phyloP scores from a whole-genome alignment of 2,113 vertebrate genomes.

The Microtus ochrogaster region DNA sequence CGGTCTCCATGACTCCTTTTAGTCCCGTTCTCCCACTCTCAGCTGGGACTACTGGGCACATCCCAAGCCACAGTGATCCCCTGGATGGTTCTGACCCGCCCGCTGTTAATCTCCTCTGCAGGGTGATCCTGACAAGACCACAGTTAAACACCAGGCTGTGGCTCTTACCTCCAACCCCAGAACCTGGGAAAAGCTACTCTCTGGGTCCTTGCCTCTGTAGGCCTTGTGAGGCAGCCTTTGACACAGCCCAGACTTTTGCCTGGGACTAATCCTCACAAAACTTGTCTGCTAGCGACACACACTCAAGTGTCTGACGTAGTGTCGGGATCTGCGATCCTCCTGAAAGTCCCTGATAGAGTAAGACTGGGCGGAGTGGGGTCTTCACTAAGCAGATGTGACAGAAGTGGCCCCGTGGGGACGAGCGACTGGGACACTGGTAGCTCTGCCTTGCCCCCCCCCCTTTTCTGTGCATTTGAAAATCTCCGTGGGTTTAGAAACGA shows the following conservation, averaged over 20 bases:
- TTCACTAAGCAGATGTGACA: no score
- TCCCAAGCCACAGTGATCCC: neutral
- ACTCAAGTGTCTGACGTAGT: no score
- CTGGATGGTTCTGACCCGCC: no score
- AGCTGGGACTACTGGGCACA: accelerated
- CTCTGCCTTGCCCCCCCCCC: neutral
- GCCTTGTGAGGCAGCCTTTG: neutral
- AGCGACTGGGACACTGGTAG: accelerated
- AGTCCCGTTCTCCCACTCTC: neutral
- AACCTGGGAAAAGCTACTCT: neutral
- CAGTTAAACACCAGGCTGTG: neutral
- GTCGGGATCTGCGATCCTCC: neutral
- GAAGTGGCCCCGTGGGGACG: no score
- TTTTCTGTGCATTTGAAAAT: neutral
- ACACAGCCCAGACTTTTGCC: neutral
- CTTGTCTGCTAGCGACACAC: neutral
- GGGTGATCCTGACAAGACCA: neutral
- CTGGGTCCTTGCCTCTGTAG: neutral
- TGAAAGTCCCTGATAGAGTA: neutral
- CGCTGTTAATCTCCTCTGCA: neutral
- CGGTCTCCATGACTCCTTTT: neutral
- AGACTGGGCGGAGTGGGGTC: neutral
- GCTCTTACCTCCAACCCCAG: neutral
- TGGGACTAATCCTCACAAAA: neutral
- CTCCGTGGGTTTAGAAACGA: neutral